Evolutionary conservation across 1,140 invertebrate species (phyloP), one percentile per base, ranked within the genome.

Genomic region (Dysdera silvatica): DNA sequence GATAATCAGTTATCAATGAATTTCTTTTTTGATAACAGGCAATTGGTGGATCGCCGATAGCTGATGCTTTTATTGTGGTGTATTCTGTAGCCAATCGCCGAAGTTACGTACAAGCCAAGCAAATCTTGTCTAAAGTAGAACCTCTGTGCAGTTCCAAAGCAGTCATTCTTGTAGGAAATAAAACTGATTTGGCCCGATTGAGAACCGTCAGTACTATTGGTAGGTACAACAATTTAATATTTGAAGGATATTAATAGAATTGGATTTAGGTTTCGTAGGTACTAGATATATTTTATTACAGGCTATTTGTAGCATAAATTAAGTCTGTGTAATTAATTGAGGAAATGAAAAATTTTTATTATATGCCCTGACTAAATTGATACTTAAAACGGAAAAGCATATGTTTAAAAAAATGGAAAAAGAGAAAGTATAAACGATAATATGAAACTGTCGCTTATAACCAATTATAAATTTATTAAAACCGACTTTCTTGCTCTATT

Each of bases 181-280:
- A 97, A 80, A 87, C 91, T 61, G 94, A 97, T 77, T 81, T 97
- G 68, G 94, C 91, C 28, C 80, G 94, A 65, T 91, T 88, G 71
- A 81, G 91, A 73, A 85, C 87, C 26, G 89, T 96, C 12, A 86
- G 87, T 16, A 84, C 87, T 26, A 87, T 93, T 82, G 93, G 92
- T 95, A 78, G 79, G 74, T n/a, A 49, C 2, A n/a, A n/a, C n/a
- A n/a, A n/a, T n/a, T n/a, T n/a, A n/a, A n/a, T n/a, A n/a, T n/a
- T n/a, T n/a, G n/a, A n/a, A n/a, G n/a, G n/a, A n/a, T n/a, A n/a
- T n/a, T n/a, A n/a, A n/a, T n/a, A n/a, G n/a, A n/a, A 43, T 24
- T 10, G n/a, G 18, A 31, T 33, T 18, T 8, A 28, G 14, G 33
- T 8, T 16, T 37, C 16, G 16, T 37, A 16, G 33, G 33, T 16